Base-by-base conservation (phyloP, 2,888 invertebrate genomes). In the Argynnis bischoffii region DNA sequence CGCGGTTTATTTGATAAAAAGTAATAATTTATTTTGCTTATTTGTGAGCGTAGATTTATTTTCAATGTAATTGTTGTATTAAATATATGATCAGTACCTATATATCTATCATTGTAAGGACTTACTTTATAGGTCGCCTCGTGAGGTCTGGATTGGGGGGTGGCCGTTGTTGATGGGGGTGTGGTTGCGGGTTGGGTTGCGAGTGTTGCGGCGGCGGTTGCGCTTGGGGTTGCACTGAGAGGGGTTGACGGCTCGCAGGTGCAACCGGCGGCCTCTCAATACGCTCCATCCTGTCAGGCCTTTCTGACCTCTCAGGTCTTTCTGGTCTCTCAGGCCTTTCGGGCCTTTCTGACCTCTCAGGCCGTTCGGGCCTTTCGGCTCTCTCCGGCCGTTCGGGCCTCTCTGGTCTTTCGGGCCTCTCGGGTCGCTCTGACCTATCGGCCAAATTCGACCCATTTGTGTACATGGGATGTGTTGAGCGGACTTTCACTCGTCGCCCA, bases 401-500 rank as follows among this genome's bases (percentile, higher is more conserved):
- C 16, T 82, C 82, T 0, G 71, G 57, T 71, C 84, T 77, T 63
- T 84, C 85, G 13, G 77, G 75, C 59, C 82, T 69, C 66, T 82
- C 85, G 3, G 77, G 67, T 67, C 89, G 77, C 66, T 89, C 88
- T 47, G 83, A 72, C 71, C 88, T 75, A 46, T 83, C 84, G 71
- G 85, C 82, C 50, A 51, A 51, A 53, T 82, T 80, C 63, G 81
- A 79, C 67, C 81, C 85, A 70, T 83, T 83, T 75, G 91, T 85
- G 78, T 85, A 89, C 75, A 80, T 78, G 69, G 89, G 87, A 80
- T 91, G 88, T 71, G 88, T 81, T 70, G 86, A 79, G 68, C 91
- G 97, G 85, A 96, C 94, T 88, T 97, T 97, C 76, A 97, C 96
- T 86, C 97, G 97, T 76, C 97, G 94, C 69, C 98, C 97, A 81